Conservation (phyloP, 2,797 vertebrate genomes). For the Taeniopygia guttata region DNA sequence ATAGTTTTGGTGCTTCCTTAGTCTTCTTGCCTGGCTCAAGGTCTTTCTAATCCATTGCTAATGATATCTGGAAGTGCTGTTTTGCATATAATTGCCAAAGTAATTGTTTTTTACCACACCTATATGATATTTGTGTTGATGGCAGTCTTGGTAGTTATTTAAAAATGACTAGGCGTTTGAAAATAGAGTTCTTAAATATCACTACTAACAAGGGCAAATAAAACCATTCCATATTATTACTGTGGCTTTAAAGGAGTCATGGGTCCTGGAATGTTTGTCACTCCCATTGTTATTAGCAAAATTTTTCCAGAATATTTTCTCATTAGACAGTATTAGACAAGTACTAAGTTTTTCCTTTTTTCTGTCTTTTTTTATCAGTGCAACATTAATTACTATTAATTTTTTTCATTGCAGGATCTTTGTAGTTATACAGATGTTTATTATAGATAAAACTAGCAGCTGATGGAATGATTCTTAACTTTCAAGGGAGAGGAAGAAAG, state of each 20-base stretch:
- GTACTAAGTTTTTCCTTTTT: neutral
- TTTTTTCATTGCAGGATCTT: slow-evolving; percentile 15
- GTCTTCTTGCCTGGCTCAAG: neutral
- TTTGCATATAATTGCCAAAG: neutral
- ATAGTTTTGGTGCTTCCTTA: neutral
- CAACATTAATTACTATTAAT: neutral
- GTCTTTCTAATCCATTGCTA: neutral
- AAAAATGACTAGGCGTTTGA: neutral
- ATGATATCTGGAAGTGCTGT: neutral
- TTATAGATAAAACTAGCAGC: slow-evolving; percentile 36
- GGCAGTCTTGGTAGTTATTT: neutral
- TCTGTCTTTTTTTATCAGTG: neutral
- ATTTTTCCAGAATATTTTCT: neutral
- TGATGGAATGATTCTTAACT: neutral
- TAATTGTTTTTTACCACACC: neutral
- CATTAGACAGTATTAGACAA: neutral
- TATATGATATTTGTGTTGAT: neutral
- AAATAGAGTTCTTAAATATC: neutral
- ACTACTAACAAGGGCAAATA: neutral
- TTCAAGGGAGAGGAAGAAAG: neutral
- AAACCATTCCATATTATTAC: neutral
- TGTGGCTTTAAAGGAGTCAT: neutral
- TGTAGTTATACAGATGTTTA: slow-evolving; percentile 18
- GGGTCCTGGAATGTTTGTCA: neutral
- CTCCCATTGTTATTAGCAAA: neutral